phyloP scores from a whole-genome alignment of 2,888 invertebrate genomes.

The Crematogaster levior region DNA sequence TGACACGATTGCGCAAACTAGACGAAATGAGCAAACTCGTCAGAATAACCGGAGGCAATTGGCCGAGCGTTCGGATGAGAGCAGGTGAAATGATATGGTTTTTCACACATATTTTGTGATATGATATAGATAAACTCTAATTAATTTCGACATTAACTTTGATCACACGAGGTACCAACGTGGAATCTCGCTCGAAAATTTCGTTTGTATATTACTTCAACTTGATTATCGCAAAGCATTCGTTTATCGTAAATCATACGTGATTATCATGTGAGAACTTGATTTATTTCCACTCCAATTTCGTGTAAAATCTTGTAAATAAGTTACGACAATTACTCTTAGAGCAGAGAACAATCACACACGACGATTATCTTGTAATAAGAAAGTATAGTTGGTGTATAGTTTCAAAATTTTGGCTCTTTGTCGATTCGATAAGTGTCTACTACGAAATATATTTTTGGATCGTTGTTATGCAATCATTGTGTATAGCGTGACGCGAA shows the following conservation, averaged over 20 bases:
- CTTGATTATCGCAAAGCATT: not conserved
- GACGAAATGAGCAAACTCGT: too few relatives aligned
- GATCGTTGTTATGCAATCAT: not conserved
- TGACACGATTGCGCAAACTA: constrained; percentile 26
- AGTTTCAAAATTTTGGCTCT: constrained; percentile 16
- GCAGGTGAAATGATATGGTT: constrained; percentile 59
- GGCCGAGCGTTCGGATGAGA: constrained; percentile 25
- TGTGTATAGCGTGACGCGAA: not conserved
- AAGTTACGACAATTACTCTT: not conserved
- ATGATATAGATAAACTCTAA: constrained; percentile 22
- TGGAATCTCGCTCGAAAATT: constrained; percentile 45
- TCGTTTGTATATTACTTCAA: not conserved
- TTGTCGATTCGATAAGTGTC: constrained; percentile 3
- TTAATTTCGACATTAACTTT: not conserved
- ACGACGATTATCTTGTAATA: constrained; percentile 5
- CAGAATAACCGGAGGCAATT: not conserved
- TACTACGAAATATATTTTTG: constrained; percentile 34
- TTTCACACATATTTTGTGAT: constrained; percentile 61
- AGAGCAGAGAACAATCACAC: not conserved
- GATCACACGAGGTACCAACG: constrained; percentile 35
- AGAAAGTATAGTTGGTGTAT: not conserved
- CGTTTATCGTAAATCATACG: not conserved
- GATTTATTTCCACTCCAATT: constrained; percentile 11
- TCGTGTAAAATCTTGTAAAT: constrained; percentile 33
- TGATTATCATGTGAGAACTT: not conserved